Percentiles rank a stretch among this genome's conserved stretches.
phyloP scores from a whole-genome alignment of 2,797 vertebrate species.

The Poecilia gillii region DNA sequence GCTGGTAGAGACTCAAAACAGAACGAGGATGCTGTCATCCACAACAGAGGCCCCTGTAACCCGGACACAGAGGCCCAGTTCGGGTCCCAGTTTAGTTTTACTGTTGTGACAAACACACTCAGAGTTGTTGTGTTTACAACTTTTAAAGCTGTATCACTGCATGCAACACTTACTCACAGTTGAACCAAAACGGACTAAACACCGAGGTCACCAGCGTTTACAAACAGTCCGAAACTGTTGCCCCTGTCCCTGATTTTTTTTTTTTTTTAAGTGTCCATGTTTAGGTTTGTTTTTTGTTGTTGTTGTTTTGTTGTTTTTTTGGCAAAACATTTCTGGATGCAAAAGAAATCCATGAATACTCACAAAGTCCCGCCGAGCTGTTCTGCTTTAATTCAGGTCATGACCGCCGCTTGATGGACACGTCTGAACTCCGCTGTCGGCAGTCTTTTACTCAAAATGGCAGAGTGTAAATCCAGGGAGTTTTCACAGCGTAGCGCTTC shows the following conservation, averaged over 20 bases:
- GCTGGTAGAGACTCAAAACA: conserved; percentile 39
- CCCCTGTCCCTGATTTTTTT: neutral
- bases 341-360: conserved; percentile 34
- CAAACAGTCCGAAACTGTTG: conserved; percentile 13
- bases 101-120: conserved; percentile 51
- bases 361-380: conserved; percentile 29
- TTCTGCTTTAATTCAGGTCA: conserved; percentile 50
- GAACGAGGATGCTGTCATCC: conserved; percentile 57
- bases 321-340: neutral
- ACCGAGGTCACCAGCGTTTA: neutral
- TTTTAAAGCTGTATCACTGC: neutral
- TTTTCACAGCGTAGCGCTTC: conserved; percentile 52
- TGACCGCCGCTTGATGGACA: conserved; percentile 50
- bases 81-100: conserved; percentile 28
- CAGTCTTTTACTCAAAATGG: conserved; percentile 80
- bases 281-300: neutral
- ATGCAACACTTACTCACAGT: neutral
- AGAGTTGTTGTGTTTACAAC: conserved; percentile 41
- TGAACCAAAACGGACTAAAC: conserved; percentile 20
- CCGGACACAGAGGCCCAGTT: conserved; percentile 57
- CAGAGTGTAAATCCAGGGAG: conserved; percentile 78
- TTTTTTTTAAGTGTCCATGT: conserved; percentile 12
- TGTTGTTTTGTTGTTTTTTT: too few relatives aligned
- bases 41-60: conserved; percentile 46
- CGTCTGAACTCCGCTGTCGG: conserved; percentile 49